Evolutionary conservation across 2,888 invertebrate genomes (phyloP).

Genomic region (Pseudococcus viburni): DNA sequence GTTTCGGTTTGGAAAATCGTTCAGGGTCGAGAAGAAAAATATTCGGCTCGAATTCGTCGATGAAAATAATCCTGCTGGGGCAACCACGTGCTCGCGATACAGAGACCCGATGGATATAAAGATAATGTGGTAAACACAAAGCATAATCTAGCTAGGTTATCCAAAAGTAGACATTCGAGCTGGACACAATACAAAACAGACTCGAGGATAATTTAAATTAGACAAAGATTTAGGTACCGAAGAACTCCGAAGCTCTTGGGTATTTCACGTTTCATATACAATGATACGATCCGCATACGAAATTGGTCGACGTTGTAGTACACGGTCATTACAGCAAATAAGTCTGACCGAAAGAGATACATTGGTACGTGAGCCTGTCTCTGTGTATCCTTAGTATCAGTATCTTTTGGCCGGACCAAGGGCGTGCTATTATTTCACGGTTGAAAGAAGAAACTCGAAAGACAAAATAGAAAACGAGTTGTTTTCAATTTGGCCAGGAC

Average conservation of each 20-base stretch:
- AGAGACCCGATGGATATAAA: too few species aligned
- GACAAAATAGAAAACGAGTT: constrained; percentile 9
- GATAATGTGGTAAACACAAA: too few species aligned
- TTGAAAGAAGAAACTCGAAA: background rate
- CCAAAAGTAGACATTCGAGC: too few species aligned
- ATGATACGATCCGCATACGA: constrained; percentile 18
- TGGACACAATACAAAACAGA: background rate
- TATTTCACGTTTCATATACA: background rate
- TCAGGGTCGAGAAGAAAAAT: too few species aligned
- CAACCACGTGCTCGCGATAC: too few species aligned
- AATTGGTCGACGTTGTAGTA: too few species aligned
- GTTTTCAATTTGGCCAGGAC: background rate
- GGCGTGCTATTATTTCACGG: background rate
- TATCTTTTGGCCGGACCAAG: background rate
- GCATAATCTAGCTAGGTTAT: too few species aligned
- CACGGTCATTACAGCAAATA: background rate
- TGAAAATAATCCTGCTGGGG: too few species aligned
- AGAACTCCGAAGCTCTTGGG: background rate
- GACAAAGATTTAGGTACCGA: background rate
- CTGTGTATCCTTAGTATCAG: background rate
- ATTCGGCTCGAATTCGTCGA: too few species aligned
- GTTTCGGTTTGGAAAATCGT: too few species aligned
- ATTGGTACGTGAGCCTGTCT: background rate
- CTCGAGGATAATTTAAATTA: background rate
- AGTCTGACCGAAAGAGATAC: background rate